Evolutionary conservation across 2,888 invertebrate genomes (phyloP), one percentile per base, ranked within the genome.

Genomic region (Drosophila macrospina): DNA sequence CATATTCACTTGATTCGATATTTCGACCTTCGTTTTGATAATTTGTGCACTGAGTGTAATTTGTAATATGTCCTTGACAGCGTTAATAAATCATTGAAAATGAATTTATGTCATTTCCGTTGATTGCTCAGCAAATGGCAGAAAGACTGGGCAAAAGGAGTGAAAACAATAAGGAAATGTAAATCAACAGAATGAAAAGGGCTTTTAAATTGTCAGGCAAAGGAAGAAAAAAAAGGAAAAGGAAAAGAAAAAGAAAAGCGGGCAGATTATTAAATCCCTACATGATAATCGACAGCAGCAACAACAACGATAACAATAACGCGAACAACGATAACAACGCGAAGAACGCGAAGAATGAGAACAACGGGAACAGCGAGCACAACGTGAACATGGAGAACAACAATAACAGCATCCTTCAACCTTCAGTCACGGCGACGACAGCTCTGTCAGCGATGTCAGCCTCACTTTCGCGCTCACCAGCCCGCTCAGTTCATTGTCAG

Each of bases 211-310:
- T 89, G 86, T 69, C 79, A 66, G 48, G 24, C 55, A 61, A 20
- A 20, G 1, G 20, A 20, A 20, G 3, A 20, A 20, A 20, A 20
- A 20, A 20, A 20, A 1, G 20, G n/a, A n/a, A n/a, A n/a, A n/a
- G n/a, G n/a, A n/a, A n/a, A n/a, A n/a, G 51, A 26, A 50, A 45
- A 57, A 41, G 55, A 52, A 68, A 74, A 75, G 48, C 62, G 55
- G 54, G 32, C 67, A 70, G 86, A 89, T 89, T 89, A 86, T 88
- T 71, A 86, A 88, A 88, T 84, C 88, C 73, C 66, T 64, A 70
- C 77, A 88, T 79, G 80, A 66, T 76, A 82, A 76, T 82, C 86
- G 74, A 65, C 82, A 63, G 61, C 48, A 44, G 37, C 42, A 60
- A 39, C 37, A 52, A 34, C 52, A 62, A 26, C 7, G 20, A 20